Percentiles rank a stretch among this genome's conserved stretches.
Evolutionary conservation across 2,113 vertebrate genomes (phyloP).

Genomic region (Amblyopsis rosae): DNA sequence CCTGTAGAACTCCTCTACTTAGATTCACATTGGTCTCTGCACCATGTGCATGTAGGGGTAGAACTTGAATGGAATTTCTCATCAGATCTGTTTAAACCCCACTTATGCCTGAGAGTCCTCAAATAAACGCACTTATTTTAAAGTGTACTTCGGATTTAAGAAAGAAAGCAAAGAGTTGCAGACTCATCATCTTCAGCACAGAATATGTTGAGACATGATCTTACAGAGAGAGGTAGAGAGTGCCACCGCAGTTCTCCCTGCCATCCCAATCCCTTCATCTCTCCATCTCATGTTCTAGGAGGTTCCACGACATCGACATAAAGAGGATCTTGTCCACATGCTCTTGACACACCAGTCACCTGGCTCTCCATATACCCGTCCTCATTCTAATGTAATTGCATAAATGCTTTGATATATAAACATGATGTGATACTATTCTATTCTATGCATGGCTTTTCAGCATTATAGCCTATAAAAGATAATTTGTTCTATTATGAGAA

Average conservation of each 20-base stretch:
- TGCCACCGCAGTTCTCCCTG: slow-evolving; percentile 27
- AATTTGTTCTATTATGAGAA: too few species aligned
- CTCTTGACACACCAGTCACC: slow-evolving; percentile 33
- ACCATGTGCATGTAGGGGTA: too few species aligned
- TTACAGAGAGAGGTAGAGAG: slow-evolving; percentile 12
- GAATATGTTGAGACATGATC: neutral
- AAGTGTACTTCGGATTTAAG: neutral
- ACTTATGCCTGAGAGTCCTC: too few species aligned
- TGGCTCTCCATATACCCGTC: slow-evolving; percentile 44
- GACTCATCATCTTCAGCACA: slow-evolving; percentile 19
- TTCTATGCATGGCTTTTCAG: too few species aligned
- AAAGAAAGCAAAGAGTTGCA: slow-evolving; percentile 22
- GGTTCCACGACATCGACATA: slow-evolving; percentile 5
- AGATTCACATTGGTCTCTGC: too few species aligned
- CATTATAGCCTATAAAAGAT: too few species aligned
- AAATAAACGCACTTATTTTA: neutral
- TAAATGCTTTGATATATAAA: too few species aligned
- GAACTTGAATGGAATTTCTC: too few species aligned
- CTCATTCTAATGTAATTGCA: slow-evolving; percentile 33
- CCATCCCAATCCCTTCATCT: slow-evolving; percentile 47
- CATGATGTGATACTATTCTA: too few species aligned
- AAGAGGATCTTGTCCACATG: slow-evolving; percentile 44
- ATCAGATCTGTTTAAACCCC: too few species aligned
- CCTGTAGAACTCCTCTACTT: too few species aligned
- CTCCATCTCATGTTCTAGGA: slow-evolving; percentile 46